Conservation (phyloP, 2,888 invertebrate species). For the Apomyelois bistriatella region DNA sequence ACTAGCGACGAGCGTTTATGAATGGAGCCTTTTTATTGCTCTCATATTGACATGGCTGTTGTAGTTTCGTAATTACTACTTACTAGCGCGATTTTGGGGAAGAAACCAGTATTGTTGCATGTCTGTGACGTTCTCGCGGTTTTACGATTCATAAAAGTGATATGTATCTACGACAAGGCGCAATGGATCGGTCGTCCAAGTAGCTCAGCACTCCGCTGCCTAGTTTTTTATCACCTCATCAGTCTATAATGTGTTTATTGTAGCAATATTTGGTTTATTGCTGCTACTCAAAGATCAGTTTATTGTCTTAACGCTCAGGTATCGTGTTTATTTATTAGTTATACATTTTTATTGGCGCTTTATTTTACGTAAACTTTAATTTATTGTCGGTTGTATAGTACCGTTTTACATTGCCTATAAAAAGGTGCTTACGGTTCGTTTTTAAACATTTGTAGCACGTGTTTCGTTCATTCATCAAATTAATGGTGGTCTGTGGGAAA, state of each 20-base stretch:
- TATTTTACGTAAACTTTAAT: conserved; percentile 79
- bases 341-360: conserved; percentile 79
- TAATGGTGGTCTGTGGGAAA: conserved; percentile 76
- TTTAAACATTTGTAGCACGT: conserved; percentile 79
- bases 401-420: conserved; percentile 79
- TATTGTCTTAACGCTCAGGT: conserved; percentile 77
- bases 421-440: conserved; percentile 75
- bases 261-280: conserved; percentile 78
- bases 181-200: conserved; percentile 38
- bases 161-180: conserved; percentile 55
- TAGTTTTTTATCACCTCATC: conserved; percentile 69
- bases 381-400: conserved; percentile 75
- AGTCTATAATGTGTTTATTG: conserved; percentile 77
- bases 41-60: conserved; percentile 69
- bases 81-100: conserved; percentile 65
- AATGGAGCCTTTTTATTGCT: conserved; percentile 75
- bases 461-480: conserved; percentile 79
- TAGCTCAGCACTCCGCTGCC: conserved; percentile 26
- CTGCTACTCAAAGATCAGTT: conserved; percentile 73
- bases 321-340: conserved; percentile 80
- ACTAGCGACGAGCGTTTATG: conserved; percentile 67
- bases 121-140: conserved; percentile 58
- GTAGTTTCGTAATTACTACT: conserved; percentile 71
- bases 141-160: conserved; percentile 76
- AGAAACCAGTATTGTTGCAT: conserved; percentile 69